Conservation (phyloP, 2,888 invertebrate species). For the Flabesymbios commensalis region DNA sequence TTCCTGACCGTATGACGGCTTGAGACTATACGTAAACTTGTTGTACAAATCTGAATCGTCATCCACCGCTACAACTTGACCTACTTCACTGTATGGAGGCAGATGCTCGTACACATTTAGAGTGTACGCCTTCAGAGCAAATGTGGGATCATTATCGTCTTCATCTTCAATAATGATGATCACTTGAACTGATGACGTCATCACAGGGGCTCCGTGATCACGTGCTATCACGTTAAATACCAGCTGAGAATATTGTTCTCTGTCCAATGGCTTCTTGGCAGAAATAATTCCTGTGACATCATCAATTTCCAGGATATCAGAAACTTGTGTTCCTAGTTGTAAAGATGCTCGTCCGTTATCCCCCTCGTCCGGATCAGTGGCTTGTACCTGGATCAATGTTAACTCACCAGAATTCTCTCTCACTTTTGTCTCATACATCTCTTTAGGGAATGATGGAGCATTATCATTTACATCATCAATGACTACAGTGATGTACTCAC, state of each 20-base stretch:
- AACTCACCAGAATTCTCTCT: no score
- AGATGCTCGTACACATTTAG: constrained; percentile 46
- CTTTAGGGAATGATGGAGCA: no score
- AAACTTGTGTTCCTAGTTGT: background rate
- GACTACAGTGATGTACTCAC: no score
- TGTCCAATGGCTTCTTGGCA: constrained; percentile 83
- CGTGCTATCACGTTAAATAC: constrained; percentile 67
- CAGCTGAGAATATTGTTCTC: constrained; percentile 81
- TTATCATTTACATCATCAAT: no score
- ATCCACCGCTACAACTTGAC: constrained; percentile 24
- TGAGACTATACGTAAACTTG: constrained; percentile 18
- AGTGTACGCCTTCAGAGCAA: constrained; percentile 18
- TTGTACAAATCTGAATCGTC: constrained; percentile 19
- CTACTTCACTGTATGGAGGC: constrained; percentile 46
- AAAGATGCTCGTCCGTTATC: constrained; percentile 31
- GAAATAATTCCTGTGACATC: constrained; percentile 75
- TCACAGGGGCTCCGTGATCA: constrained; percentile 23
- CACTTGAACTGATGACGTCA: constrained; percentile 17
- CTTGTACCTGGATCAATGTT: no score
- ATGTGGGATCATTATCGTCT: constrained; percentile 28
- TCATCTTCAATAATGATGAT: constrained; percentile 20
- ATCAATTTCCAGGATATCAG: constrained; percentile 79
- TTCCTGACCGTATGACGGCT: constrained; percentile 66
- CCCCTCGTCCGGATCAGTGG: constrained; percentile 46
- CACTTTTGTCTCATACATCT: no score